phyloP scores from a whole-genome alignment of 2,113 vertebrate species.

The Aythya baeri region DNA sequence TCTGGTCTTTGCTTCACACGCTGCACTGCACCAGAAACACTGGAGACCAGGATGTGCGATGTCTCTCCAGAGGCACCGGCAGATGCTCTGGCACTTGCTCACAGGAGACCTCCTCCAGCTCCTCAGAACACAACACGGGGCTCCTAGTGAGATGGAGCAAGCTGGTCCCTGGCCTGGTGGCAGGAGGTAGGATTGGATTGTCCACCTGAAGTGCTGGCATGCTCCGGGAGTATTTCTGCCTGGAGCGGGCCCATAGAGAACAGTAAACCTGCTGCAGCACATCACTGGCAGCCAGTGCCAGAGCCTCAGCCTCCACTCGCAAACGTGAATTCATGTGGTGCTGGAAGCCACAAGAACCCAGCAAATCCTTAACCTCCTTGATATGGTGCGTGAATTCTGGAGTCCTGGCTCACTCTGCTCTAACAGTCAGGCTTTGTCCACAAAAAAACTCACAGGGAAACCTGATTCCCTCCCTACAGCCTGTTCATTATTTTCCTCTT shows the following conservation, averaged over 20 bases:
- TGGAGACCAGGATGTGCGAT: background rate
- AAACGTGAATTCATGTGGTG: background rate
- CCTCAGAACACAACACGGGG: background rate
- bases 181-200: background rate
- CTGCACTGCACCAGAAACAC: background rate
- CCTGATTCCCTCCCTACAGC: background rate
- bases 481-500: background rate
- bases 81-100: background rate
- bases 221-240: background rate
- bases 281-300: background rate
- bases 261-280: background rate
- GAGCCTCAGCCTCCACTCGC: background rate
- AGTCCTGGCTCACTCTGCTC: background rate
- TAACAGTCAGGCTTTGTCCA: background rate
- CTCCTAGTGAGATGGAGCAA: background rate
- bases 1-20: background rate
- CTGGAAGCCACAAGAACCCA: background rate
- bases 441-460: background rate
- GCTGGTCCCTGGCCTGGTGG: background rate
- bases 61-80: background rate
- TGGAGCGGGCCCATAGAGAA: background rate
- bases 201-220: background rate
- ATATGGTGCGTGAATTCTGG: rapidly evolving
- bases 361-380: background rate
- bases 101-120: background rate